These are phyloP conservation scores for Podilymbus podiceps DNA, from an alignment of 2,113 vertebrate species.

Conservation along the genomic window DNA sequence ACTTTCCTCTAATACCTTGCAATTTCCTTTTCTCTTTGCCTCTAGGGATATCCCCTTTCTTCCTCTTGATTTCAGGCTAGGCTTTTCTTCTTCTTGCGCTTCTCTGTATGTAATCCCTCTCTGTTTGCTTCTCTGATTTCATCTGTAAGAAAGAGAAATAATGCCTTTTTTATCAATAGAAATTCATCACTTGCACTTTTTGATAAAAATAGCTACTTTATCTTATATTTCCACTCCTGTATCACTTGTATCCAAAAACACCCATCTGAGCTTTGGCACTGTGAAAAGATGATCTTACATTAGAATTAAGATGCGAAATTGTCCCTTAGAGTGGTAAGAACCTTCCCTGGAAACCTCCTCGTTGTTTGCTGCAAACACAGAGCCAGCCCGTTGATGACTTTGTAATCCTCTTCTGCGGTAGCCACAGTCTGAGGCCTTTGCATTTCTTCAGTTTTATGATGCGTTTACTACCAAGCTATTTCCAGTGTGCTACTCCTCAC, in stretches of 20 bases:
- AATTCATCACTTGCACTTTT: not conserved
- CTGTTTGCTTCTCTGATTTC: not conserved
- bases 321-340: not conserved
- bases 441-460: not conserved
- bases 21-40: not conserved
- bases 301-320: not conserved
- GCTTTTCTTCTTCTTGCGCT: not conserved
- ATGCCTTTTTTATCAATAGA: not conserved
- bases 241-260: not conserved
- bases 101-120: not conserved
- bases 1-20: not conserved
- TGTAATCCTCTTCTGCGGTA: not conserved
- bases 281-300: not conserved
- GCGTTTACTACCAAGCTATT: not conserved
- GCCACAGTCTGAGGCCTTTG: not conserved
- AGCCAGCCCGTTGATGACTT: not conserved
- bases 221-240: not conserved
- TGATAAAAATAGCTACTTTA: not conserved
- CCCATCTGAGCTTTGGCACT: not conserved
- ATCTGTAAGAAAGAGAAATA: not conserved
- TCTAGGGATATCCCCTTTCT: not conserved
- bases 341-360: not conserved
- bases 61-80: not conserved
- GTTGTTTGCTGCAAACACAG: not conserved
- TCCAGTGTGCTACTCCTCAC: not conserved